Conservation (phyloP, 2,797 vertebrate genomes). For the Cyprinodon diabolis region DNA sequence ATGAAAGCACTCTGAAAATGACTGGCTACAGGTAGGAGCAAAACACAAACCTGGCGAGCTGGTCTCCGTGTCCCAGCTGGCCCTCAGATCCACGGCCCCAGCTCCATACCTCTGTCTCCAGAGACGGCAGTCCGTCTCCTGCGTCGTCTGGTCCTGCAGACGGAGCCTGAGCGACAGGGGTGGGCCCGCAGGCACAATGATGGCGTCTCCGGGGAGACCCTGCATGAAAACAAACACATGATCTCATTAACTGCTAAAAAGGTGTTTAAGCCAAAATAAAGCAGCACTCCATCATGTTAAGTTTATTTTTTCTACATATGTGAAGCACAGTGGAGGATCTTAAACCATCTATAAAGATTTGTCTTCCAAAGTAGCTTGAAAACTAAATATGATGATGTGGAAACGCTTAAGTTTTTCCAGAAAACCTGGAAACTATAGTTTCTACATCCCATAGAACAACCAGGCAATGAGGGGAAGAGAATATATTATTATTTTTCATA, state of each 20-base stretch:
- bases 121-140: constrained; percentile 85
- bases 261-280: not conserved
- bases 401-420: no score
- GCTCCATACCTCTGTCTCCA: constrained; percentile 96
- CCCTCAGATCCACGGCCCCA: constrained; percentile 97
- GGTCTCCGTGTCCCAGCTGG: constrained; percentile 95
- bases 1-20: no score
- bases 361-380: no score
- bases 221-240: constrained; percentile 15
- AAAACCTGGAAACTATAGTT: no score
- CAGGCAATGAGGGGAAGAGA: no score
- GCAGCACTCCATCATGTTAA: no score
- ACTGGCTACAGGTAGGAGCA: not conserved
- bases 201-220: constrained; percentile 54
- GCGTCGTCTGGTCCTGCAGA: constrained; percentile 60
- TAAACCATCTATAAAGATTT: no score
- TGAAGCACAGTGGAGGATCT: no score
- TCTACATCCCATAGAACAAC: no score
- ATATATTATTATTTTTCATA: no score
- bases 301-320: no score
- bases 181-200: constrained; percentile 23
- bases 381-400: no score
- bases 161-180: constrained; percentile 21
- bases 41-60: constrained; percentile 86
- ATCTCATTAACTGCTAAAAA: not conserved